A percentile compares a stretch with the other conserved stretches of the same genome.
Conservation (phyloP, 2,113 vertebrate genomes). For the Ageneiosus marmoratus region DNA sequence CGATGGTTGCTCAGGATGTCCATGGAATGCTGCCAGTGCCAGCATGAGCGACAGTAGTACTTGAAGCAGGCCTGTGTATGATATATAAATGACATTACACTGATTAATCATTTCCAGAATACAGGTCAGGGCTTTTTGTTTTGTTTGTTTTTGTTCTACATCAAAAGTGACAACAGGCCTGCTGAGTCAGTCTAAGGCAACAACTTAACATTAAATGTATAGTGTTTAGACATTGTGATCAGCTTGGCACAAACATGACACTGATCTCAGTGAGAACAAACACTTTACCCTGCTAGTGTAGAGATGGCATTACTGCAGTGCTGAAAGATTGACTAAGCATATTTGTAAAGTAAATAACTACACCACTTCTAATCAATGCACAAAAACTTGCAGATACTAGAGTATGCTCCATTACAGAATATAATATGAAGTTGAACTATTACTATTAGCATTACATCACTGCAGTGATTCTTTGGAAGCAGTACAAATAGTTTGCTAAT, state of each 20-base stretch:
- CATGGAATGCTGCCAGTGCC: conserved; percentile 97
- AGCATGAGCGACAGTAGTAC: conserved; percentile 97
- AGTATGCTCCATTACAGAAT: too few relatives aligned
- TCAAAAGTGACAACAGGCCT: neutral
- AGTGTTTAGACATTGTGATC: neutral
- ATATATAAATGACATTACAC: neutral
- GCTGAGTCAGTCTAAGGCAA: neutral
- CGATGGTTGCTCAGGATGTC: conserved; percentile 94
- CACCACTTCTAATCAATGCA: too few relatives aligned
- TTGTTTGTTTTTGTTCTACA: neutral
- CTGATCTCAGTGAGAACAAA: neutral
- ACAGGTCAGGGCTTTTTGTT: too few relatives aligned
- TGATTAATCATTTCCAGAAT: neutral
- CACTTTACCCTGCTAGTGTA: neutral
- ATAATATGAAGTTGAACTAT: too few relatives aligned
- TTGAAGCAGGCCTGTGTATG: conserved; percentile 90
- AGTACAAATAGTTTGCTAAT: too few relatives aligned
- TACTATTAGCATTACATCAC: too few relatives aligned
- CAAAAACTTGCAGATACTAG: too few relatives aligned
- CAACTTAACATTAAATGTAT: neutral
- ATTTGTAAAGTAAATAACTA: neutral
- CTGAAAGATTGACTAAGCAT: too few relatives aligned
- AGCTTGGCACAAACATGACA: neutral
- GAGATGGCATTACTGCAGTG: too few relatives aligned
- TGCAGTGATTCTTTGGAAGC: too few relatives aligned